Conservation (phyloP, 2,888 invertebrate genomes). For the Panopea generosa region DNA sequence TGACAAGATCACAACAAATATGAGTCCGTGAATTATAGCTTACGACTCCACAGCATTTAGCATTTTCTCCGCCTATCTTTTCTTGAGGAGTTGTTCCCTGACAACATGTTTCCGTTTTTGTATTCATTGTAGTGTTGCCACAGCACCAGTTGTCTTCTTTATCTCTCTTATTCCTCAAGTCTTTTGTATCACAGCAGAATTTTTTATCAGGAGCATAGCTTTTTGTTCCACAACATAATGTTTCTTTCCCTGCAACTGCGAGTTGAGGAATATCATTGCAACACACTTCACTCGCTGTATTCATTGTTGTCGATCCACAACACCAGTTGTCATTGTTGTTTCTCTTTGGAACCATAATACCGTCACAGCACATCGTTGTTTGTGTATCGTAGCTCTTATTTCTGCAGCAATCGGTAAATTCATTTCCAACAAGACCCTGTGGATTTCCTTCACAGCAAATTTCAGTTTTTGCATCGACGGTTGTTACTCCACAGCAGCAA, state of each 20-base stretch:
- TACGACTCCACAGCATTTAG: slow-evolving; percentile 33
- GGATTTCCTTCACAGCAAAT: slow-evolving; percentile 48
- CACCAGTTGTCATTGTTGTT: slow-evolving; percentile 26
- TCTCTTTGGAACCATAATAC: slow-evolving; percentile 21
- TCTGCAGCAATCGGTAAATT: slow-evolving; percentile 47
- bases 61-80: slow-evolving; percentile 14
- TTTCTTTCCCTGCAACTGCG: slow-evolving; percentile 14
- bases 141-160: slow-evolving; percentile 33
- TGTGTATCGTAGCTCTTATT: slow-evolving; percentile 41
- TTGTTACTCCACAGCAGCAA: slow-evolving; percentile 56
- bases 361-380: slow-evolving; percentile 44
- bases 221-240: slow-evolving; percentile 33
- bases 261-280: slow-evolving; percentile 33
- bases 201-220: slow-evolving; percentile 38
- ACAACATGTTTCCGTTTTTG: slow-evolving; percentile 44
- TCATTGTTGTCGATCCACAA: slow-evolving; percentile 46
- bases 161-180: slow-evolving; percentile 24
- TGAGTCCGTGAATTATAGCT: slow-evolving; percentile 25
- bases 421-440: slow-evolving; percentile 33
- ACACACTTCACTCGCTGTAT: slow-evolving; percentile 37
- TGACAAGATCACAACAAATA: slow-evolving; percentile 26
- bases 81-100: slow-evolving; percentile 26
- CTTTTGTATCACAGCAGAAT: slow-evolving; percentile 30
- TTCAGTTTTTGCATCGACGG: slow-evolving; percentile 46
- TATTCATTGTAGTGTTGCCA: slow-evolving; percentile 35